Evolutionary conservation across 2,888 invertebrate species (phyloP).

Genomic region (Acrobasis repandana): DNA sequence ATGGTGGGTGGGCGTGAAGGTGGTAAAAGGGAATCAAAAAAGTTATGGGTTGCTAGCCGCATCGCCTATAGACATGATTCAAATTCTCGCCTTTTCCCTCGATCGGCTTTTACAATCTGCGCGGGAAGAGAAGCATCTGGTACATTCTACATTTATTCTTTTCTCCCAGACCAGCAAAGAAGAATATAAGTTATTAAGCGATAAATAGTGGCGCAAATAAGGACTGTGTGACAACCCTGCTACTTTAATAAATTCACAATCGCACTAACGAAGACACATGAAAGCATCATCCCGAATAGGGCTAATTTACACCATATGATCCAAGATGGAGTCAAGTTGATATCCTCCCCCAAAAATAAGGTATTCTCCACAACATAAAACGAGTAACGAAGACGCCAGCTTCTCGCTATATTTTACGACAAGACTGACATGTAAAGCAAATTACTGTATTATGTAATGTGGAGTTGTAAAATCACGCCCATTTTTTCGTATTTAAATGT

Average conservation of each 20-base stretch:
- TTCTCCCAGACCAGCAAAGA: too few species aligned
- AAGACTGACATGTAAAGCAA: conserved; percentile 7
- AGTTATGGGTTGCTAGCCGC: too few species aligned
- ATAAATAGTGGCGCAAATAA: too few species aligned
- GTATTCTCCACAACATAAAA: conserved; percentile 12
- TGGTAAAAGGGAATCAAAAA: too few species aligned
- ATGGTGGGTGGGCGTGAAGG: too few species aligned
- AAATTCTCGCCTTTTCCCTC: too few species aligned
- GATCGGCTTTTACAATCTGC: too few species aligned
- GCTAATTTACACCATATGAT: neutral
- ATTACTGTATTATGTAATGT: conserved; percentile 11
- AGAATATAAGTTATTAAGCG: too few species aligned
- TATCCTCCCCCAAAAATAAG: neutral
- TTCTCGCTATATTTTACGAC: conserved; percentile 9
- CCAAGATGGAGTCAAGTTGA: neutral
- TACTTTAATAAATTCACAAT: neutral
- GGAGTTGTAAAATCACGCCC: neutral
- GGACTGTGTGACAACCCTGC: too few species aligned
- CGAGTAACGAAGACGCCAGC: conserved; percentile 5
- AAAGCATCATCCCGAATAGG: neutral
- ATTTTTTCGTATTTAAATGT: neutral
- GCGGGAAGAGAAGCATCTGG: too few species aligned
- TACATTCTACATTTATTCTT: too few species aligned
- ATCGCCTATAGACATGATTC: too few species aligned
- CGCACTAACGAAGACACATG: neutral